Percentiles rank a stretch among this genome's conserved stretches.
Evolutionary conservation across 2,888 invertebrate species (phyloP).

Genomic region (Chymomyza amoena): DNA sequence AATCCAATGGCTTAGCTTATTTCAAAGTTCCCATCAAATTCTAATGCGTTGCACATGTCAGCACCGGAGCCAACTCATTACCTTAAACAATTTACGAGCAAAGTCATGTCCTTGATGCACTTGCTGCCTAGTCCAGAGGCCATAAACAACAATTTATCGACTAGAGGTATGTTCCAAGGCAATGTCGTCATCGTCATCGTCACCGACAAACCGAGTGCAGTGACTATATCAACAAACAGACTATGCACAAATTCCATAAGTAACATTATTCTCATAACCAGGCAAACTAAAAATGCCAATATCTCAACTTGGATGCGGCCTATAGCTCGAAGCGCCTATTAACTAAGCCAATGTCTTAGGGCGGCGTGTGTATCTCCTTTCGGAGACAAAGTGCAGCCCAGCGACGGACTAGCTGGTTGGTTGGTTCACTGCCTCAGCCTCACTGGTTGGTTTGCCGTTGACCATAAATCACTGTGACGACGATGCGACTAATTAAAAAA

Average conservation of each 20-base stretch:
- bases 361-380: background rate
- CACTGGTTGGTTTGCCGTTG: slow-evolving; percentile 29
- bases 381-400: slow-evolving; percentile 47
- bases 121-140: slow-evolving; percentile 27
- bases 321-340: slow-evolving; percentile 54
- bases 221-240: slow-evolving; percentile 6
- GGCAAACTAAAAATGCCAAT: slow-evolving; percentile 11
- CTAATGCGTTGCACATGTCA: slow-evolving; percentile 38
- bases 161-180: slow-evolving; percentile 18
- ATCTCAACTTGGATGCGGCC: background rate
- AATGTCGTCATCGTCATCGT: background rate
- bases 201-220: too few relatives aligned
- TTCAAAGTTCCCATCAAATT: slow-evolving; percentile 45
- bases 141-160: slow-evolving; percentile 55
- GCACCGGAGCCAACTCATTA: slow-evolving; percentile 49
- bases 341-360: slow-evolving; percentile 65
- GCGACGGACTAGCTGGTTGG: background rate
- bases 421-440: slow-evolving; percentile 5
- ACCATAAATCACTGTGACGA: slow-evolving; percentile 69
- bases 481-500: slow-evolving; percentile 73
- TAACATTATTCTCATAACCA: slow-evolving; percentile 66
- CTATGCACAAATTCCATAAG: slow-evolving; percentile 69
- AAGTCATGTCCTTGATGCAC: slow-evolving; percentile 5
- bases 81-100: slow-evolving; percentile 43
- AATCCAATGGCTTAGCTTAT: background rate